phyloP scores from a whole-genome alignment of 2,888 invertebrate genomes.

The Diarsia brunnea region DNA sequence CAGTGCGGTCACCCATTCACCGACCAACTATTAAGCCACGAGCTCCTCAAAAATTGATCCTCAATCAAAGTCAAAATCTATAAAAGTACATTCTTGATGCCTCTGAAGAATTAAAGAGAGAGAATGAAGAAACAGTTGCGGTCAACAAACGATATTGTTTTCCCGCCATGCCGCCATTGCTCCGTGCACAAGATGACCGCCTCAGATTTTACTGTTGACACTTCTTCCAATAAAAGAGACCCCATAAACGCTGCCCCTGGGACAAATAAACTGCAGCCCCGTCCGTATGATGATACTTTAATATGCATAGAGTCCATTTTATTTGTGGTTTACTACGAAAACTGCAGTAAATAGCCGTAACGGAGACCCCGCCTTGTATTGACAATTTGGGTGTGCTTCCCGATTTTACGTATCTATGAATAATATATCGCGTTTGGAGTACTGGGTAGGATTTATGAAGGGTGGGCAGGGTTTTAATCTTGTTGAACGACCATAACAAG shows the following conservation, averaged over 20 bases:
- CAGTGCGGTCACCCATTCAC: too few species aligned
- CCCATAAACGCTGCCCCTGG: conserved; percentile 83
- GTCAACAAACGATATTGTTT: conserved; percentile 4
- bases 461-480: conserved; percentile 89
- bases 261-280: conserved; percentile 83
- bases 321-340: conserved; percentile 84
- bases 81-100: not conserved
- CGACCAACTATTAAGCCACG: too few species aligned
- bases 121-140: not conserved
- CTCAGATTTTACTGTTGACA: conserved; percentile 84
- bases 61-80: not conserved
- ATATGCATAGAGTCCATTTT: conserved; percentile 89
- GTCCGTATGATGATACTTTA: conserved; percentile 88
- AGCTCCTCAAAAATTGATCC: not conserved
- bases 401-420: conserved; percentile 87
- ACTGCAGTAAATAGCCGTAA: conserved; percentile 77
- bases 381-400: conserved; percentile 82
- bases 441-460: conserved; percentile 88
- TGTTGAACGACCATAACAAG: conserved; percentile 88
- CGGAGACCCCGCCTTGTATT: conserved; percentile 70
- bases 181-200: conserved; percentile 71
- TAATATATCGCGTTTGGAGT: conserved; percentile 85
- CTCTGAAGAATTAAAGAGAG: not conserved
- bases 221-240: conserved; percentile 83
- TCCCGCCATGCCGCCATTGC: not conserved